Evolutionary conservation across 2,888 invertebrate species (phyloP).

Genomic region (Phengaris arion): DNA sequence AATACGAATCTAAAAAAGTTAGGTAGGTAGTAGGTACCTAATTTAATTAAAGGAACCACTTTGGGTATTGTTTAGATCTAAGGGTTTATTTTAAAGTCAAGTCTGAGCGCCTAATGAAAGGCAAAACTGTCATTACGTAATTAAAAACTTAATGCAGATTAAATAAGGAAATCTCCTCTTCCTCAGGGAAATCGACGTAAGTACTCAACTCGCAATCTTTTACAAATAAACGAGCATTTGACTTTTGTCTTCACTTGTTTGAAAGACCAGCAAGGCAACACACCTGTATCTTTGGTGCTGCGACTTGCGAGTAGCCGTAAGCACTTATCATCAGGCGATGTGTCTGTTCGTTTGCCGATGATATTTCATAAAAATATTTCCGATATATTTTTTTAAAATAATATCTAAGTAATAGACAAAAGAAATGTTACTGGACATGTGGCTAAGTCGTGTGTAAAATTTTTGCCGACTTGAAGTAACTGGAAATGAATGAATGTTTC

Average conservation of each 20-base stretch:
- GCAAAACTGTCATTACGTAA: background rate
- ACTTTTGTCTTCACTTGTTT: too few relatives aligned
- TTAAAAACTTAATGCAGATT: background rate
- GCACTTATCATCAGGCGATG: too few relatives aligned
- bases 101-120: background rate
- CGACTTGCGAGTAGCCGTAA: too few relatives aligned
- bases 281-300: too few relatives aligned
- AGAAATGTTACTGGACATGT: background rate
- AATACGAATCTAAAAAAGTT: too few relatives aligned
- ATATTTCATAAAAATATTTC: too few relatives aligned
- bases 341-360: too few relatives aligned
- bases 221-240: too few relatives aligned
- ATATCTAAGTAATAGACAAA: background rate
- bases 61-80: background rate
- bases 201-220: background rate
- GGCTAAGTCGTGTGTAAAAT: background rate
- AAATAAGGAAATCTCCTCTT: background rate
- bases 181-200: background rate
- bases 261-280: too few relatives aligned
- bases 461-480: background rate
- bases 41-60: background rate
- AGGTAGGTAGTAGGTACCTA: too few relatives aligned
- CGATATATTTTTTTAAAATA: background rate
- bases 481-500: conserved; percentile 2
- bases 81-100: too few relatives aligned